Evolutionary conservation across 2,797 vertebrate genomes (phyloP), one percentile per base, ranked within the genome.

Genomic region (Alauda arvensis): DNA sequence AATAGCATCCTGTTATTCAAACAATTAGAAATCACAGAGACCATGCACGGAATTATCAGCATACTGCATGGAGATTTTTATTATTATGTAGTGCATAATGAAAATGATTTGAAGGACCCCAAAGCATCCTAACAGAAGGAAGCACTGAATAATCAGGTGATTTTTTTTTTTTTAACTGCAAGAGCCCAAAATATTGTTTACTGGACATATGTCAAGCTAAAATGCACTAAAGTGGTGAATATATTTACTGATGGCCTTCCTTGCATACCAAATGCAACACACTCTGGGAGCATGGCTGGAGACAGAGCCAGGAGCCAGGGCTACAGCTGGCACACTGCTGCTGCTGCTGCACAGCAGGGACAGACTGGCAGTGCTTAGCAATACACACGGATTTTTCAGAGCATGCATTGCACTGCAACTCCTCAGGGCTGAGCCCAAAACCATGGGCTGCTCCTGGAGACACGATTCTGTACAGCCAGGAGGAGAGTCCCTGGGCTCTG

Each of bases 51-150:
- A 91, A 93, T 93, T 93, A 94, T 84, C 94, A 85, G 87, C 87
- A 78, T 17, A 56, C 74, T 80, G 92, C 92, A 87, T 14, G 52
- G 87, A 94, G 87, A 83, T 81, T 87, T 91, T 96, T 93, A 94
- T 92, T 93, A 92, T 91, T 84, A 89, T 79, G 66, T 57, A 87
- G 85, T 71, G 77, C 81, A 69, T 85, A 95, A 95, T 91, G 91
- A 92, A 93, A 95, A 94, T 93, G 91, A 96, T 94, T 95, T 94
- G 89, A 93, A 94, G 90, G 89, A 91, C 92, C 85, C 94, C 81
- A 91, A 96, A 96, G 94, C 87, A 81, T 78, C 75, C 29, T 89
- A 92, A 91, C 71, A 79, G 85, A 91, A 92, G 60, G 79, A 94
- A 89, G 87, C 1, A 1, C 71, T 83, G 94, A 95, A 93, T 93